A percentile compares a stretch with the other conserved stretches of the same genome.
Conservation (phyloP, 2,888 invertebrate species). For the Pharmacophagus antenor region DNA sequence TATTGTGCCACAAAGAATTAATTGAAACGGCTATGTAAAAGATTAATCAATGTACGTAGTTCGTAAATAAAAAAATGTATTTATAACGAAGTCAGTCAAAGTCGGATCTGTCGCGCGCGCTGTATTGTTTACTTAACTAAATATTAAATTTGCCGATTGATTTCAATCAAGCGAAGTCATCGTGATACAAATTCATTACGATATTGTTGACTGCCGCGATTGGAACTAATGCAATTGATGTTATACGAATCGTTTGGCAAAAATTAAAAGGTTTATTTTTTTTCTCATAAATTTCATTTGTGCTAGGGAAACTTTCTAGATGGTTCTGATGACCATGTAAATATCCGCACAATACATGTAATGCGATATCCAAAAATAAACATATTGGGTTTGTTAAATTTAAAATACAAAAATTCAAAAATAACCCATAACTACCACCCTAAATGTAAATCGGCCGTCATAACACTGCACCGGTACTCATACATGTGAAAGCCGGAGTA, state of each 20-base stretch:
- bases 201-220: constrained; percentile 12
- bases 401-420: too few species aligned
- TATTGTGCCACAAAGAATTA: background rate
- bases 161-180: constrained; percentile 25
- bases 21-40: background rate
- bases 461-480: too few species aligned
- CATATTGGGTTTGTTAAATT: too few species aligned
- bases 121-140: constrained; percentile 4
- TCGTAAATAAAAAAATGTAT: constrained; percentile 18
- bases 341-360: too few species aligned
- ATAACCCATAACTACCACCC: too few species aligned
- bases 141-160: constrained; percentile 32
- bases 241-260: background rate
- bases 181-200: constrained; percentile 7
- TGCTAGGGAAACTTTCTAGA: too few species aligned
- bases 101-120: background rate
- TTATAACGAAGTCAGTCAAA: background rate
- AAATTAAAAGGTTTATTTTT: background rate
- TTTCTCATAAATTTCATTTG: too few species aligned
- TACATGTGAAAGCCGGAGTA: too few species aligned
- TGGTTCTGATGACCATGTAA: too few species aligned
- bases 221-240: constrained; percentile 1
- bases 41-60: background rate
- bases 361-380: too few species aligned
- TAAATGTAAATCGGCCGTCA: too few species aligned